These are phyloP conservation scores for Euglossa dilemma DNA, from an alignment of 1,140 invertebrate genomes.

Conservation along the genomic window DNA sequence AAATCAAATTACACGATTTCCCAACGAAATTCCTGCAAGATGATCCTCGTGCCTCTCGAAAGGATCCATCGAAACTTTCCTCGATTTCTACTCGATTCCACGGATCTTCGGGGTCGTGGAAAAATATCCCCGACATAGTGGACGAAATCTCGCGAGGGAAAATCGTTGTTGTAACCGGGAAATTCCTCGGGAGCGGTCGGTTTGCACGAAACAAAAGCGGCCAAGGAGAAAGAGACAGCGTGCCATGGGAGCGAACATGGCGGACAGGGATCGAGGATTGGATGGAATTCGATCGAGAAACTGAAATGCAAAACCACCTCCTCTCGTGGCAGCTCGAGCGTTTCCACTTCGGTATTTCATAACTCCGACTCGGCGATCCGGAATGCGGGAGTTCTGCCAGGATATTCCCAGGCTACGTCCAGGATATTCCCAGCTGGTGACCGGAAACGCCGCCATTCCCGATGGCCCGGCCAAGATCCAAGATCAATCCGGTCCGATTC, in stretches of 20 bases:
- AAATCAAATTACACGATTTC: slow-evolving; percentile 28
- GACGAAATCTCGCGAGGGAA: slow-evolving; percentile 11
- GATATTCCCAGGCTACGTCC: slow-evolving; percentile 44
- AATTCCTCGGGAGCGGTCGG: slow-evolving; percentile 45
- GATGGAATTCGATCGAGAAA: slow-evolving; percentile 57
- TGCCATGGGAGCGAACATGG: neutral
- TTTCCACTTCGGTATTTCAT: slow-evolving; percentile 70
- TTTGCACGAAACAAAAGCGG: slow-evolving; percentile 35
- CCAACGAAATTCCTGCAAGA: neutral
- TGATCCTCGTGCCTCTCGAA: neutral
- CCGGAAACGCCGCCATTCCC: neutral
- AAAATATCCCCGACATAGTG: neutral
- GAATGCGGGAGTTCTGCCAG: slow-evolving; percentile 47
- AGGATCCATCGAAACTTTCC: neutral
- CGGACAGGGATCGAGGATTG: slow-evolving; percentile 3
- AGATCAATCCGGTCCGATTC: neutral
- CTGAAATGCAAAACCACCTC: slow-evolving; percentile 72
- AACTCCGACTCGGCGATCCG: slow-evolving; percentile 48
- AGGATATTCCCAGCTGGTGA: slow-evolving; percentile 22
- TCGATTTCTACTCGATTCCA: neutral
- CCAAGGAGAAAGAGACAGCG: neutral
- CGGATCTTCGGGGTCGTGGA: neutral
- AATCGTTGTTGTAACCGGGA: slow-evolving; percentile 35
- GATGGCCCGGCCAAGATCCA: neutral
- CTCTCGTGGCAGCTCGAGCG: slow-evolving; percentile 63